Base-by-base conservation (phyloP, 2,888 invertebrate species). In the Drosophila merina region DNA sequence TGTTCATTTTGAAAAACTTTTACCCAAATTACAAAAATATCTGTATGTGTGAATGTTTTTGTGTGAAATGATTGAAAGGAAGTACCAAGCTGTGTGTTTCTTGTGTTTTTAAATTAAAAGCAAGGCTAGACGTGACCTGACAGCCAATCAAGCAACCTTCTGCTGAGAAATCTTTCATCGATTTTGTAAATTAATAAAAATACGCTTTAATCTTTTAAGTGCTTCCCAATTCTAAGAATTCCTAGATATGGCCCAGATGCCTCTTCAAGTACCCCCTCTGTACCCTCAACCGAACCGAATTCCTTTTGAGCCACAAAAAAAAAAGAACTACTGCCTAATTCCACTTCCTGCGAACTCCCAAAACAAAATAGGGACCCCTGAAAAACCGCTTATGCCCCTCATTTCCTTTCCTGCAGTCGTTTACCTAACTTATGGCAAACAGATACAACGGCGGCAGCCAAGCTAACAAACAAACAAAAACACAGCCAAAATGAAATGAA, bases 401-500 rank as follows among this genome's bases (percentile, higher is more conserved):
- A 55, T 72, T 71, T 72, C 50, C 64, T 52, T 30, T 57, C 51
- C 52, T 25, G 72, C 83, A 83, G 86, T 83, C 86, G 74, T 70
- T 83, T 82, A 83, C 56, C 58, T 66, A 67, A 66, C 68, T 71
- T 81, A 68, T 76, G 58, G 76, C 68, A 58, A 66, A 72, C 66
- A 76, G 72, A 80, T 81, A 85, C 72, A 72, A 48, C 47, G 51
- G 52, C n/a, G 48, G 55, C 49, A 9, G 25, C 7, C 47, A 51
- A 60, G 51, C 49, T 30, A 51, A 33, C 40, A 26, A 59, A 57
- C 55, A 67, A 66, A 67, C 44, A 55, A 49, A 67, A 52, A 31
- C 45, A 52, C 26, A 7, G 26, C 8, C 5, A 51, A 64, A 64
- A 63, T 47, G 51, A 63, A 54, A 54, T 38, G 31, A 40, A 31